Conservation (phyloP, 2,888 invertebrate genomes). For the Chydorus sphaericus region DNA sequence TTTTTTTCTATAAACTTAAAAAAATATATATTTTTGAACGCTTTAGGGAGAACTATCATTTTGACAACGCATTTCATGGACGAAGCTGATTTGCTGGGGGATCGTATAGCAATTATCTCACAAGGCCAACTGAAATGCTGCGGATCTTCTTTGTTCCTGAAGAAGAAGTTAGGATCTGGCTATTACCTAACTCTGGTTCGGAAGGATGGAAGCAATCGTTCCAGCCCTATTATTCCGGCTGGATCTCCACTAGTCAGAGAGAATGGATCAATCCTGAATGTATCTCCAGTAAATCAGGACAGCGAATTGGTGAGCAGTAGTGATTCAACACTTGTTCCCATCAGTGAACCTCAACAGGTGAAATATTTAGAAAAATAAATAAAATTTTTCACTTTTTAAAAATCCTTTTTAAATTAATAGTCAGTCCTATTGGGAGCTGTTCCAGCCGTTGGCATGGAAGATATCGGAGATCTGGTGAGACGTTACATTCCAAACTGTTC, state of each 20-base stretch:
- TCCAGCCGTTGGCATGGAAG: neutral
- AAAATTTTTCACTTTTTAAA: too few species aligned
- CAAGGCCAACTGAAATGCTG: constrained; percentile 35
- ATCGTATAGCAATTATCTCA: constrained; percentile 61
- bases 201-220: constrained; percentile 12
- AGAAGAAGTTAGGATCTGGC: constrained; percentile 37
- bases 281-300: too few species aligned
- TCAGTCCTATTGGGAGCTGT: too few species aligned
- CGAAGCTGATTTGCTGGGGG: constrained; percentile 74
- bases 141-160: constrained; percentile 39
- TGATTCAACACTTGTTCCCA: neutral
- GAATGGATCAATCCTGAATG: too few species aligned
- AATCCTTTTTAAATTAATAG: too few species aligned
- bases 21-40: too few species aligned
- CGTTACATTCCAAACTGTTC: constrained; percentile 28
- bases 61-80: constrained; percentile 78
- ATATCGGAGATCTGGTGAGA: constrained; percentile 23
- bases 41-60: constrained; percentile 54
- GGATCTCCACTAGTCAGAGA: neutral
- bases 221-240: neutral
- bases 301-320: too few species aligned
- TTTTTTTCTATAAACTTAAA: neutral
- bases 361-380: neutral
- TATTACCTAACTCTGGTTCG: constrained; percentile 32
- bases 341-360: neutral